Percentiles rank a stretch among this genome's conserved stretches.
Evolutionary conservation across 1,140 invertebrate species (phyloP).

Genomic region (Apolygus lucorum): DNA sequence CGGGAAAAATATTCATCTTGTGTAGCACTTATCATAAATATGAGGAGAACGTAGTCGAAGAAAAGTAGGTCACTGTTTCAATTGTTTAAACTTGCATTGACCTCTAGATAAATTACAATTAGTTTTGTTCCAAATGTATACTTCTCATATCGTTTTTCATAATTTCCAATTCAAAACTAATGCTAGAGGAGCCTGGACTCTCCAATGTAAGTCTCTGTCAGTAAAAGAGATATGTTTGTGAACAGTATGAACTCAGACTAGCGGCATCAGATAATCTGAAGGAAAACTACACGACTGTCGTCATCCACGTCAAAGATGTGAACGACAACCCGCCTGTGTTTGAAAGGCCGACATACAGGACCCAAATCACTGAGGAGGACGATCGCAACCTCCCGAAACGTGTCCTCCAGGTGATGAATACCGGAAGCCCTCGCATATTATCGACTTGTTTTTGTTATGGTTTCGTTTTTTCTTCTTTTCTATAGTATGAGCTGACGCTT

Average conservation of each 20-base stretch:
- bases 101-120: no score
- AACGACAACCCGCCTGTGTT: slow-evolving; percentile 85
- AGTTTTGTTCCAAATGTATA: no score
- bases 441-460: slow-evolving; percentile 24
- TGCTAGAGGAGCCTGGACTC: no score
- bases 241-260: slow-evolving; percentile 82
- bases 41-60: no score
- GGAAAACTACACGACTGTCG: slow-evolving; percentile 90
- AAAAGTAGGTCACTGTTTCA: no score
- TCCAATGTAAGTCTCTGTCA: no score
- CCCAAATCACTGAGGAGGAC: slow-evolving; percentile 91
- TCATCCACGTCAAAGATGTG: slow-evolving; percentile 91
- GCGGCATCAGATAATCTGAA: slow-evolving; percentile 91
- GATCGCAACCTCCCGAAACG: slow-evolving; percentile 88
- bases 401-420: slow-evolving; percentile 68
- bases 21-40: no score
- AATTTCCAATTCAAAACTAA: no score
- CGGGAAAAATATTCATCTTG: no score
- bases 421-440: slow-evolving; percentile 32
- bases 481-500: slow-evolving; percentile 73
- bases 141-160: no score
- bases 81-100: no score
- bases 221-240: no score
- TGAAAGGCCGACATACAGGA: slow-evolving; percentile 85
- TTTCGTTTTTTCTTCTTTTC: slow-evolving; percentile 30